Percentiles rank a stretch among this genome's conserved stretches.
Evolutionary conservation across 2,888 invertebrate genomes (phyloP).

Genomic region (Drosophila greeni): DNA sequence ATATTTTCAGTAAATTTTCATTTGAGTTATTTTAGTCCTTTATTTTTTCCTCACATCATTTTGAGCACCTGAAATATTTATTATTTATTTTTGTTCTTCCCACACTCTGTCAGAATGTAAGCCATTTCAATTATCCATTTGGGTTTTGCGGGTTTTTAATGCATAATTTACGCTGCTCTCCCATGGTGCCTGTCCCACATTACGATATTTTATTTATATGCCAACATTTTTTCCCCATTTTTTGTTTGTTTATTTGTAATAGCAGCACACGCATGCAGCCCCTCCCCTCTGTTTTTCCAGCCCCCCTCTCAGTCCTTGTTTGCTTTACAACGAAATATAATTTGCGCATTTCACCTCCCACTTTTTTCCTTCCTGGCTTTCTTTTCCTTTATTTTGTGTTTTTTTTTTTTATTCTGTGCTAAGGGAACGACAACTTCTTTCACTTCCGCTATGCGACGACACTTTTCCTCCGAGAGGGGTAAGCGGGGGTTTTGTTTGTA

Average conservation of each 20-base stretch:
- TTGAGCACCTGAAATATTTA: constrained; percentile 13
- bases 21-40: neutral
- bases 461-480: constrained; percentile 47
- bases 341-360: constrained; percentile 57
- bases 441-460: constrained; percentile 68
- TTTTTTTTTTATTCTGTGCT: constrained; percentile 23
- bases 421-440: constrained; percentile 64
- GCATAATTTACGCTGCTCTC: constrained; percentile 36
- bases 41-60: constrained; percentile 6
- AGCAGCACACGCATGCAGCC: constrained; percentile 32
- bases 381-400: constrained; percentile 1
- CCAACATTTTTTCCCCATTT: constrained; percentile 22
- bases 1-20: too few relatives aligned
- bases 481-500: constrained; percentile 2
- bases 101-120: neutral
- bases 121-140: constrained; percentile 37
- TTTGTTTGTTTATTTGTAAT: constrained; percentile 56
- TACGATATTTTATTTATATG: constrained; percentile 47
- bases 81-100: constrained; percentile 9
- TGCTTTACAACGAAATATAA: constrained; percentile 69
- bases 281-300: neutral
- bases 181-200: constrained; percentile 42
- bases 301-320: constrained; percentile 27
- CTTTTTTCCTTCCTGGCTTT: constrained; percentile 2
- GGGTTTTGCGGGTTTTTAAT: constrained; percentile 33